Conservation (phyloP, 2,113 vertebrate species). For the Chaenogobius annularis region DNA sequence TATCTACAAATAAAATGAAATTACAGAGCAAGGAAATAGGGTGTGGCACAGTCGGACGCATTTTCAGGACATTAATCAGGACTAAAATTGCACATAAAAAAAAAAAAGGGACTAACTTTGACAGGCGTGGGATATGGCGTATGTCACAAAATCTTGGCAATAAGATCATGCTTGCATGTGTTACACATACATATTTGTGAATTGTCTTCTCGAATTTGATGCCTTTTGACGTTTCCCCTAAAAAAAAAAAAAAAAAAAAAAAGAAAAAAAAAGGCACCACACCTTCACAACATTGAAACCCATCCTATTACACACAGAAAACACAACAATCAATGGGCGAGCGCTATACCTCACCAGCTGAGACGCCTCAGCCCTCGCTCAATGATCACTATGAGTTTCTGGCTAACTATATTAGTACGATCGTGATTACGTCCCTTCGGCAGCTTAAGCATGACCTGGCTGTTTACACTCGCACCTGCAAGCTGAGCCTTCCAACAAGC, state of each 20-base stretch:
- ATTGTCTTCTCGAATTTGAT: conserved; percentile 54
- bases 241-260: no score
- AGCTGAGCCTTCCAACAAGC: no score
- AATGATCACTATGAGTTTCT: no score
- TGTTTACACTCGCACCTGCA: no score
- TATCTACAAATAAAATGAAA: conserved; percentile 84
- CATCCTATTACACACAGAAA: conserved; percentile 23
- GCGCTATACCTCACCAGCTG: no score
- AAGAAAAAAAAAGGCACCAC: conserved; percentile 76
- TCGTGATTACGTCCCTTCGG: no score
- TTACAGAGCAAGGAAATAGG: conserved; percentile 76
- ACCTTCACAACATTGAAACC: conserved; percentile 36
- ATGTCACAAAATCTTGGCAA: conserved; percentile 54
- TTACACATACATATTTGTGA: conserved; percentile 62
- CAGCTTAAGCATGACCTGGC: no score
- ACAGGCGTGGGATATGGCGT: conserved; percentile 54
- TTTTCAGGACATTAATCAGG: conserved; percentile 40
- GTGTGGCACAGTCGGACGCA: conserved; percentile 37
- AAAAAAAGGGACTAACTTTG: conserved; percentile 55
- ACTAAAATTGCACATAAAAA: conserved; percentile 46
- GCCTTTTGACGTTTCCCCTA: conserved; percentile 24
- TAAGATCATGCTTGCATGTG: conserved; percentile 46
- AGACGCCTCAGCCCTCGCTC: no score
- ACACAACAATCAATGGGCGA: conserved; percentile 53
- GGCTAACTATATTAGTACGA: no score